A percentile compares a stretch with the other conserved stretches of the same genome.
Conservation (phyloP, 2,113 vertebrate species). For the Sisor rabdophorus region DNA sequence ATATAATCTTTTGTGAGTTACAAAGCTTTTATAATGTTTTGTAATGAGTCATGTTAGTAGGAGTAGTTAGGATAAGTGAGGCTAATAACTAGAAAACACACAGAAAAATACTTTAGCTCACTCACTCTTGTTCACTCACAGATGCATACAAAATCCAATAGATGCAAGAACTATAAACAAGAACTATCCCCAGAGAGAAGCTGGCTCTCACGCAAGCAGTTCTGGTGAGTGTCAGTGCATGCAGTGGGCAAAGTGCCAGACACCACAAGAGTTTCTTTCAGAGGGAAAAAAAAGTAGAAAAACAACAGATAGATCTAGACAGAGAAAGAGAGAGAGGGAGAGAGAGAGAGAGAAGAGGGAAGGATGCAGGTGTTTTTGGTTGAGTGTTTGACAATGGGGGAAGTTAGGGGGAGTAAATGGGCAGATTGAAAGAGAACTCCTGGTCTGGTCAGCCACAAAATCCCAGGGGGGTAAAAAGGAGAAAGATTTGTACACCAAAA, state of each 20-base stretch:
- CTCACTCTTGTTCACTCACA: conserved; percentile 20
- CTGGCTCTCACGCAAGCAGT: conserved; percentile 48
- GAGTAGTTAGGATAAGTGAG: not conserved
- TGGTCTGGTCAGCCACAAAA: conserved; percentile 44
- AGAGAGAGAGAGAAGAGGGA: conserved; percentile 21
- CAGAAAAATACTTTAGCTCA: conserved; percentile 9
- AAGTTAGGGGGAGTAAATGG: not conserved
- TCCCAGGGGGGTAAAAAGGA: conserved; percentile 68
- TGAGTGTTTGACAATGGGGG: conserved; percentile 28
- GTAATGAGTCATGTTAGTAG: too few species aligned
- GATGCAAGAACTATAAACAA: conserved; percentile 18
- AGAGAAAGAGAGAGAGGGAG: not conserved
- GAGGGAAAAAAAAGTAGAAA: not conserved
- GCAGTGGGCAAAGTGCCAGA: conserved; percentile 36
- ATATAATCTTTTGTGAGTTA: too few species aligned
- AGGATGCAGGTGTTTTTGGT: conserved; percentile 59
- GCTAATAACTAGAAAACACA: conserved; percentile 37
- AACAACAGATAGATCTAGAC: not conserved
- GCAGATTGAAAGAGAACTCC: conserved; percentile 45
- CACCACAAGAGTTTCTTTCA: conserved; percentile 34
- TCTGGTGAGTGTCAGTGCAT: conserved; percentile 38
- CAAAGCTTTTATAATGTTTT: too few species aligned
- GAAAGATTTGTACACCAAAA: conserved; percentile 62
- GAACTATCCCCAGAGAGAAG: conserved; percentile 52
- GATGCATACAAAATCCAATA: conserved; percentile 13